Conservation (phyloP, 1,140 invertebrate species). For the Anoplolepis gracilipes region DNA sequence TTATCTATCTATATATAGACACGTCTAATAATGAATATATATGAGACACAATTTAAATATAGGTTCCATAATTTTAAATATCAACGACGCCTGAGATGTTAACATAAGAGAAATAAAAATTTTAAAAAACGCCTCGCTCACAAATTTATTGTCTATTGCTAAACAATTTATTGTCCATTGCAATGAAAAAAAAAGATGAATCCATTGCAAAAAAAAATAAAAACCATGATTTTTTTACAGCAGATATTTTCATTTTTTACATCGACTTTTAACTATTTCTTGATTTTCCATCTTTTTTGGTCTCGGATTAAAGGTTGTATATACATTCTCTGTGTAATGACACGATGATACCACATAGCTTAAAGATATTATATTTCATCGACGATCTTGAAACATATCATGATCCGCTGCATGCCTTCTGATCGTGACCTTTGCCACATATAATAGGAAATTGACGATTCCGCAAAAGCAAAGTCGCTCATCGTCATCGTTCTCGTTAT, state of each 20-base stretch:
- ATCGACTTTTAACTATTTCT: neutral
- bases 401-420: slow-evolving; percentile 5
- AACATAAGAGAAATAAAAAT: neutral
- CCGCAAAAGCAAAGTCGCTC: slow-evolving; percentile 10
- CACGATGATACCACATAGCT: neutral
- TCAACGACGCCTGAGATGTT: neutral
- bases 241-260: neutral
- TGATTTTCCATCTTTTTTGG: neutral
- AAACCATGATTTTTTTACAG: neutral
- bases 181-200: neutral
- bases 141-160: neutral
- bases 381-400: slow-evolving; percentile 26
- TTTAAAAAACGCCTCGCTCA: too few relatives aligned
- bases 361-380: slow-evolving; percentile 23
- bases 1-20: slow-evolving; percentile 65
- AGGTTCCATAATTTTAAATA: slow-evolving; percentile 64
- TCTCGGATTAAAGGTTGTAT: neutral
- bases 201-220: neutral
- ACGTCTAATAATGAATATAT: slow-evolving; percentile 33
- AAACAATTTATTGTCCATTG: neutral
- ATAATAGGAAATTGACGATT: slow-evolving; percentile 41
- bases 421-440: slow-evolving; percentile 58
- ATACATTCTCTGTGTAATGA: neutral
- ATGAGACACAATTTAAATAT: slow-evolving; percentile 63
- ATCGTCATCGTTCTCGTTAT: neutral